Evolutionary conservation across 30 jellyfish, hydroid and myxozoan genomes (phyloP), one percentile per base, ranked within the genome.

Genomic region (Pseudorhiza aurosa): DNA sequence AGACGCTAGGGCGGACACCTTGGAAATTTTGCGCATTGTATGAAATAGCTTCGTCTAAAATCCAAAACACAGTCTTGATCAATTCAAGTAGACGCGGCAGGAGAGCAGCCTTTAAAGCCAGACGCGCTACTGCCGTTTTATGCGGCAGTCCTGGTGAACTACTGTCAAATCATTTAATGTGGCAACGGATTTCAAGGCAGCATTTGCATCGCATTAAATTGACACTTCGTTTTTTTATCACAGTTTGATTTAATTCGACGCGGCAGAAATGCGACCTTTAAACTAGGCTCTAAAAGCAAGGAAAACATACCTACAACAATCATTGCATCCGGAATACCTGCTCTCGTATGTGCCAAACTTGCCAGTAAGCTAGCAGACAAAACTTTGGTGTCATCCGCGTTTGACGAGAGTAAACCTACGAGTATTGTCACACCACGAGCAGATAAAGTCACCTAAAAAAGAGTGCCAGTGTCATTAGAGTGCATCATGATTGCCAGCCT

Each of bases 311-410:
- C 96, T 1, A 89, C 96, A 19, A 49, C 90, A 12, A 86, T 40
- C 91, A 86, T 75, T 21, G 96, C 96, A 43, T 86, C 96, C 1
- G 96, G 91, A 24, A 86, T 76, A 0, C 96, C 96, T 26, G 87
- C 96, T 68, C 96, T 75, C 12, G 88, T 76, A 51, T 86, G 88
- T 14, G 96, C 96, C 33, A 86, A 73, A 36, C 96, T 86, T 10
- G 96, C 96, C 53, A 86, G 43, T 19, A 75, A 75, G 58, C 96
- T 65, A 1, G 96, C 96, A 1, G 88, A 37, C 0, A 74, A 72
- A 0, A 75, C 87, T 44, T 65, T 68, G 33, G 88, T 63, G 2
- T 69, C 88, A 32, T 64, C 78, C 17, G 40, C 49, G 18, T 58
- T 68, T 0, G 96, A 86, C 17, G 40, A 30, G 4, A 86, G 84